Percentiles rank a stretch among this genome's conserved stretches.
Conservation (phyloP, 1,140 invertebrate species). For the Proctacanthus coquilletti region DNA sequence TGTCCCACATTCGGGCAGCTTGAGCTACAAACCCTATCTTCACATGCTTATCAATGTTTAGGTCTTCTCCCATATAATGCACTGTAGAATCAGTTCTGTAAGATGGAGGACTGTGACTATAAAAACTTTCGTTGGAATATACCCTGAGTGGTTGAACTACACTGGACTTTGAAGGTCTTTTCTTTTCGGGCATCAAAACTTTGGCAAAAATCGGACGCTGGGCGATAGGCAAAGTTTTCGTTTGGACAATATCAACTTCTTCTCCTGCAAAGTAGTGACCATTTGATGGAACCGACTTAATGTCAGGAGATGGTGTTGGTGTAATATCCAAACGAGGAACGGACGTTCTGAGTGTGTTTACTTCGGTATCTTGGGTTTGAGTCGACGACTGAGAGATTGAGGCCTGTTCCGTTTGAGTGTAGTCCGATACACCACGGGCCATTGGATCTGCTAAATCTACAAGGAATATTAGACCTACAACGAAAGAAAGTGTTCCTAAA, state of each 20-base stretch:
- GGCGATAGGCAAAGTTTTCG: conserved; percentile 3
- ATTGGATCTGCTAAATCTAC: conserved; percentile 7
- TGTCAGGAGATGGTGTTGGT: neutral
- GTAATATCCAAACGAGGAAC: neutral
- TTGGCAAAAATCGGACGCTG: conserved; percentile 5
- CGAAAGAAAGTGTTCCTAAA: conserved; percentile 6
- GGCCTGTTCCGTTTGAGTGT: conserved; percentile 3
- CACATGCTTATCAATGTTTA: neutral
- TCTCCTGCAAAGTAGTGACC: conserved; percentile 1
- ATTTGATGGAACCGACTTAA: neutral
- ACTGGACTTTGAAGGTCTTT: neutral
- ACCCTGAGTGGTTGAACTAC: neutral
- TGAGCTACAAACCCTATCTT: conserved; percentile 4
- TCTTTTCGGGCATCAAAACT: conserved; percentile 6
- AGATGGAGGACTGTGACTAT: neutral
- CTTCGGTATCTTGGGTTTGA: neutral
- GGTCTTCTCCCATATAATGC: neutral
- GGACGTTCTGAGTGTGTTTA: neutral
- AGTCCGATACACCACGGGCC: neutral
- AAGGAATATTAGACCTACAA: conserved; percentile 6
- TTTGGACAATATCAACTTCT: conserved; percentile 4
- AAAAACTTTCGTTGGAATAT: neutral
- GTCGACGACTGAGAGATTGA: neutral
- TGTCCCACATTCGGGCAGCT: conserved; percentile 6
- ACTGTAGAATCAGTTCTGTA: neutral